phyloP scores from a whole-genome alignment of 2,888 invertebrate species.

The Hymenopus coronatus region DNA sequence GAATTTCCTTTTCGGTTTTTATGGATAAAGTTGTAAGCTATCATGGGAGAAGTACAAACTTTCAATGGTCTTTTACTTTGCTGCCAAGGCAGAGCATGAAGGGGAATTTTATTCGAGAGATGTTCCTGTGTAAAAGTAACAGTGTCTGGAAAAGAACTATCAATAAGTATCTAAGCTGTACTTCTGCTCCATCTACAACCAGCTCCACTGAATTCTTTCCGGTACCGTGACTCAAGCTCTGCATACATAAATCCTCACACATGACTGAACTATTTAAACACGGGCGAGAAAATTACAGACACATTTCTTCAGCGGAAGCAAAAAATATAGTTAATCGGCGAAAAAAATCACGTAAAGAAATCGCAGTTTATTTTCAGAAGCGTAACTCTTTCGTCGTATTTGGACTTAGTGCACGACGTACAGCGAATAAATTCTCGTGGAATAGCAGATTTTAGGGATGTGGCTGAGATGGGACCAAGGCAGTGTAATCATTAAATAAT shows the following conservation, averaged over 20 bases:
- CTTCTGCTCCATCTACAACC: neutral
- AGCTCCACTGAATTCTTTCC: neutral
- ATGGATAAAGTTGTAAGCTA: neutral
- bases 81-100: neutral
- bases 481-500: no score
- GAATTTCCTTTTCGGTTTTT: slow-evolving; percentile 1
- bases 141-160: neutral
- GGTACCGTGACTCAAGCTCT: neutral
- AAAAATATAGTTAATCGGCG: no score
- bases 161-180: neutral
- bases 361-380: no score
- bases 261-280: neutral
- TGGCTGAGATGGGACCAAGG: no score
- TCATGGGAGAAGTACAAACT: neutral
- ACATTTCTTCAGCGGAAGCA: no score
- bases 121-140: neutral
- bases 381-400: no score
- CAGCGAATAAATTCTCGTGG: no score
- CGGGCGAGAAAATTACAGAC: no score
- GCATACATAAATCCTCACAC: neutral
- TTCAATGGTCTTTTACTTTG: neutral
- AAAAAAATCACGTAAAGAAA: no score
- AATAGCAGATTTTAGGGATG: no score
- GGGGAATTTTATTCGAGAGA: neutral
- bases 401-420: no score